A percentile compares a stretch with the other conserved stretches of the same genome.
phyloP scores from a whole-genome alignment of 2,888 invertebrate genomes.

The Coecobrya sp. region DNA sequence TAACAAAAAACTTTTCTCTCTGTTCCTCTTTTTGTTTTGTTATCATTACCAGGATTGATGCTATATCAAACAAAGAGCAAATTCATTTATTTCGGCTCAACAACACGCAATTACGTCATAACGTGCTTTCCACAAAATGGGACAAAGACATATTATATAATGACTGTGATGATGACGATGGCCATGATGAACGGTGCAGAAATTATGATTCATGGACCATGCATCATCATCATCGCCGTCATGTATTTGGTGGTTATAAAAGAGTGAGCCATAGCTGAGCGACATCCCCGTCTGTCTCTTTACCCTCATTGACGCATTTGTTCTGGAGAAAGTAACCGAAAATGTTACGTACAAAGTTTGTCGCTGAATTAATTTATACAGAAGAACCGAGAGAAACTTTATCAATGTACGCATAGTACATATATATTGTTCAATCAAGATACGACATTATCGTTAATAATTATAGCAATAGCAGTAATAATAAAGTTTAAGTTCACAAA shows the following conservation, averaged over 20 bases:
- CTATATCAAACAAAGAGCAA: not conserved
- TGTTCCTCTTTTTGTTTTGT: not conserved
- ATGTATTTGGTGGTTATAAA: too few species aligned
- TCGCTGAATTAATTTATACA: not conserved
- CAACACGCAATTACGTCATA: not conserved
- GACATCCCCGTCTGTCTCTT: not conserved
- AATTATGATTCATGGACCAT: conserved; percentile 23
- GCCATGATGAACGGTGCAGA: not conserved
- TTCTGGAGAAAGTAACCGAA: not conserved
- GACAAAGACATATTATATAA: too few species aligned
- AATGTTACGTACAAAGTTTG: not conserved
- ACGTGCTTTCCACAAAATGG: not conserved
- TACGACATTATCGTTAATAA: conserved; percentile 22
- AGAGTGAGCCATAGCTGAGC: too few species aligned
- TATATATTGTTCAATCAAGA: not conserved
- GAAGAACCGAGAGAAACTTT: conserved; percentile 2
- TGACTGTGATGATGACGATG: not conserved
- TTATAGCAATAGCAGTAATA: conserved; percentile 32
- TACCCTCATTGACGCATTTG: not conserved
- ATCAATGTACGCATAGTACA: not conserved
- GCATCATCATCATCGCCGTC: not conserved
- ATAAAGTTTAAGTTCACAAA: conserved; percentile 50
- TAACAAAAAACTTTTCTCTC: not conserved
- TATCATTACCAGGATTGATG: conserved; percentile 8
- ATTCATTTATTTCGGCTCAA: conserved; percentile 40